Evolutionary conservation across 2,113 vertebrate genomes (phyloP).

Genomic region (Lycocorax pyrrhopterus): DNA sequence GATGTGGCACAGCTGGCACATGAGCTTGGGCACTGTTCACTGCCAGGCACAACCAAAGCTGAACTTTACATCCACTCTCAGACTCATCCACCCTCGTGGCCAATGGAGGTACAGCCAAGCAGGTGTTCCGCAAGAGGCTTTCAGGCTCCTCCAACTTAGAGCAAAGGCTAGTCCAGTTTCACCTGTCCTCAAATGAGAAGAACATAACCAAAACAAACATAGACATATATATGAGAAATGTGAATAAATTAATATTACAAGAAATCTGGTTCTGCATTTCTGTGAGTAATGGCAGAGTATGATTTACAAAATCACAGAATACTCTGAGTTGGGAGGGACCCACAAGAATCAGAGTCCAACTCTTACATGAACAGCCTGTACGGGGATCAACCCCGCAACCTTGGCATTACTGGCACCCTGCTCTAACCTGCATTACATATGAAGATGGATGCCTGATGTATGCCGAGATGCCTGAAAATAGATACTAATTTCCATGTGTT

Average conservation of each 20-base stretch:
- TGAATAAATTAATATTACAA: background rate
- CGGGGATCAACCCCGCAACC: background rate
- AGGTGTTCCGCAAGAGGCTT: background rate
- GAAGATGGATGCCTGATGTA: background rate
- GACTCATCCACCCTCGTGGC: accelerated
- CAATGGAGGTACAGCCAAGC: background rate
- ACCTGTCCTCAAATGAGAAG: background rate
- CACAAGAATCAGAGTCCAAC: background rate
- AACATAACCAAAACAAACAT: background rate
- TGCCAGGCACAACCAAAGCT: background rate
- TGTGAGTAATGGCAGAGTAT: background rate
- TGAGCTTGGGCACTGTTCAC: background rate
- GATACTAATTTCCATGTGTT: background rate
- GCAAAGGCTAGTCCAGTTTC: background rate
- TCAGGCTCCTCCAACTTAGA: background rate
- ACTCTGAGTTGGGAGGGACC: background rate
- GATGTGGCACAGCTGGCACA: background rate
- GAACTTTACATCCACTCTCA: background rate
- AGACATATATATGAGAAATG: background rate
- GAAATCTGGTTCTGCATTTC: background rate
- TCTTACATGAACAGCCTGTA: background rate
- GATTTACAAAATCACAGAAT: background rate
- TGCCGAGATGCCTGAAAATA: background rate
- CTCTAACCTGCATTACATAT: background rate
- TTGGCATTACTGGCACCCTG: background rate